A percentile compares a stretch with the other conserved stretches of the same genome.
These are phyloP conservation scores for Mystacornis crossleyi DNA, from an alignment of 2,113 vertebrate species.

Conservation along the genomic window DNA sequence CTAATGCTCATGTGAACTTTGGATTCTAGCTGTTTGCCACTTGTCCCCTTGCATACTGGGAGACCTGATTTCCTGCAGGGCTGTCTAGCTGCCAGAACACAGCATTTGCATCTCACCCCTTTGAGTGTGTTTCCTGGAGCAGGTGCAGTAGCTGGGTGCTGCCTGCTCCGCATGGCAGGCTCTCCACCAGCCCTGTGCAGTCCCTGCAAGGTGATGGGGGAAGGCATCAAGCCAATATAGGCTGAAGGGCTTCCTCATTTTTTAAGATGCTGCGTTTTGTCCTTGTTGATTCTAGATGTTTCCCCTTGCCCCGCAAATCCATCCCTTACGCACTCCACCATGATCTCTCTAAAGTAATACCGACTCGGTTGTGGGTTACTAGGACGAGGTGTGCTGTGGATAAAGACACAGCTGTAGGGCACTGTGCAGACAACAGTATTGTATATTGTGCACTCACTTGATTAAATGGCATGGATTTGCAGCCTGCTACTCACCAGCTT, in stretches of 20 bases:
- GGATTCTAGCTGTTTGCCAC: background rate
- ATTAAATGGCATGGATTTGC: background rate
- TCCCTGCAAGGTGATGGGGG: background rate
- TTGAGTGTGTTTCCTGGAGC: background rate
- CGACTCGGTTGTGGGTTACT: background rate
- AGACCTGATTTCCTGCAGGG: background rate
- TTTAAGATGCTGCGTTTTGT: background rate
- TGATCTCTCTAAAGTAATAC: background rate
- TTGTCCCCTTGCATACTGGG: background rate
- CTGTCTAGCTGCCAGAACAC: background rate
- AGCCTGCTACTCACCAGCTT: background rate
- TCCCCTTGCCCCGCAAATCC: accelerated
- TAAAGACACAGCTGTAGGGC: background rate
- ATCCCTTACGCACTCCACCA: accelerated
- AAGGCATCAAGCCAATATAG: accelerated
- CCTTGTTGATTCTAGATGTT: background rate
- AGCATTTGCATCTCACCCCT: background rate
- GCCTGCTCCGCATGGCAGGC: accelerated
- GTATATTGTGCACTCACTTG: accelerated
- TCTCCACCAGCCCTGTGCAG: background rate
- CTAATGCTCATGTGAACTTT: background rate
- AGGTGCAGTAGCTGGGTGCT: background rate
- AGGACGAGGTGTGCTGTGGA: background rate
- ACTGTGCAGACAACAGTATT: background rate
- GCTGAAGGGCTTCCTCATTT: background rate